Percentiles rank a stretch among this genome's conserved stretches.
Conservation (phyloP, 2,113 vertebrate species). For the Oreamnos americanus region DNA sequence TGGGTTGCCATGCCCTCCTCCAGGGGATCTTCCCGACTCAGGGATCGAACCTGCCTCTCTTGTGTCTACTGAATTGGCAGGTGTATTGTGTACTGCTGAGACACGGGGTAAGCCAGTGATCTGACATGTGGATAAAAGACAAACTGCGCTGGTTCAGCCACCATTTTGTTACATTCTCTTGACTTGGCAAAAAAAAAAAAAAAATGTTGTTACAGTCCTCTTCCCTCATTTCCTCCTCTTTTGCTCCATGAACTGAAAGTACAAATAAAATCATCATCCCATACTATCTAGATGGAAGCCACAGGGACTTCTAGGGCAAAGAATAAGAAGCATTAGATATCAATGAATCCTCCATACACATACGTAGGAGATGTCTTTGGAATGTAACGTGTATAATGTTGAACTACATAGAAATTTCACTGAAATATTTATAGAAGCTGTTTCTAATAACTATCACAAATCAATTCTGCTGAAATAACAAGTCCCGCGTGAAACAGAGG, state of each 20-base stretch:
- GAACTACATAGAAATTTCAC: neutral
- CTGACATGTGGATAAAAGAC: neutral
- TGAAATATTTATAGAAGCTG: neutral
- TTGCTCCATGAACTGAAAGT: neutral
- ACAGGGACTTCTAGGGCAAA: neutral
- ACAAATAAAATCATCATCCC: neutral
- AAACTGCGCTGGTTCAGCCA: neutral
- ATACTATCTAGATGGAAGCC: neutral
- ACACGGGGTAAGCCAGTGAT: neutral
- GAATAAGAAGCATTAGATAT: neutral
- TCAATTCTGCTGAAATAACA: conserved; percentile 23
- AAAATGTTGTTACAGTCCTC: neutral
- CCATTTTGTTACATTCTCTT: neutral
- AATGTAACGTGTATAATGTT: neutral
- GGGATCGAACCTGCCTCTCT: neutral
- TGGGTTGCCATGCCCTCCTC: neutral
- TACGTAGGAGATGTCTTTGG: neutral
- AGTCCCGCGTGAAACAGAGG: neutral
- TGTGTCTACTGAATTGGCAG: neutral
- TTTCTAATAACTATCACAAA: neutral
- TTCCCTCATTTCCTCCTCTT: neutral
- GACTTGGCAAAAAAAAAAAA: neutral
- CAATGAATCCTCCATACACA: neutral
- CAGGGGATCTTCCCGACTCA: neutral
- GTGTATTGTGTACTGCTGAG: neutral